Evolutionary conservation across 2,113 vertebrate genomes (phyloP).

Genomic region (Corythoichthys haematopterus): DNA sequence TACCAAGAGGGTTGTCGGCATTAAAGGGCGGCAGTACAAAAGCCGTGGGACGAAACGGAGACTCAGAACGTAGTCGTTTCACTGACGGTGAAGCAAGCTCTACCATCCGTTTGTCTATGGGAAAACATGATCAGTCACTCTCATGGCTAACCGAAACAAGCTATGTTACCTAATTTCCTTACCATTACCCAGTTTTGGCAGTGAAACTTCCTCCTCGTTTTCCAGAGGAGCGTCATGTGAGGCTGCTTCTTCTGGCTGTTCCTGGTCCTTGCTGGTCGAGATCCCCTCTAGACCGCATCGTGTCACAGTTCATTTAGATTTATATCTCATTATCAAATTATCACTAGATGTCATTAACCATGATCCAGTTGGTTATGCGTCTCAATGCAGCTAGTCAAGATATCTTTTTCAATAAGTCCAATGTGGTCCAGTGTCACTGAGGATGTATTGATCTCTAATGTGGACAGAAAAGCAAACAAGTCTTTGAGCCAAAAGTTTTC

Average conservation of each 20-base stretch:
- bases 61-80: slow-evolving; percentile 47
- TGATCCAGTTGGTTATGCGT: too few relatives aligned
- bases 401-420: too few relatives aligned
- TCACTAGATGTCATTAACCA: neutral
- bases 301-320: neutral
- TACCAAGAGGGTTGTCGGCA: slow-evolving; percentile 62
- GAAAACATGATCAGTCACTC: neutral
- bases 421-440: too few relatives aligned
- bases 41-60: slow-evolving; percentile 11
- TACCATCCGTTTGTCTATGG: slow-evolving; percentile 40
- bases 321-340: neutral
- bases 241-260: neutral
- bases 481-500: too few relatives aligned
- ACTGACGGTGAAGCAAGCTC: slow-evolving; percentile 21
- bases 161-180: neutral
- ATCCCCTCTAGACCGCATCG: neutral
- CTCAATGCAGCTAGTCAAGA: too few relatives aligned
- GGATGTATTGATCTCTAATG: too few relatives aligned
- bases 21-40: slow-evolving; percentile 53
- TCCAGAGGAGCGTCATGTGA: too few relatives aligned
- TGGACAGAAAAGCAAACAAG: too few relatives aligned
- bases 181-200: neutral
- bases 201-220: slow-evolving; percentile 1
- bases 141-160: neutral
- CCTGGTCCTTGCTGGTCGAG: neutral